phyloP scores from a whole-genome alignment of 2,888 invertebrate genomes.

The Eupithecia tripunctaria region DNA sequence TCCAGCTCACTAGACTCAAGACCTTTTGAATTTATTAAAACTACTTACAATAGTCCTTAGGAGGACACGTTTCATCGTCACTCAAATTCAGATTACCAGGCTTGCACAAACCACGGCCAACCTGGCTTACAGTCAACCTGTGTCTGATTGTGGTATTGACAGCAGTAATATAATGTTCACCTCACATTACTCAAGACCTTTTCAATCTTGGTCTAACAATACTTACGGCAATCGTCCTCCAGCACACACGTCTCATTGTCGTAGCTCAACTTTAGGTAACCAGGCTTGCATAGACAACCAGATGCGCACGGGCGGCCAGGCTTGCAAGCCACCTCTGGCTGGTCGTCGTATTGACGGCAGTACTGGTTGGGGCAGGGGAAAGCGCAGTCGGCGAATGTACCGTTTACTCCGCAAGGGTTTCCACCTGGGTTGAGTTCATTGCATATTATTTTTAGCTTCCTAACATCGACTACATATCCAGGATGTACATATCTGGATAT shows the following conservation, averaged over 20 bases:
- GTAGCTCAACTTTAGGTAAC: constrained; percentile 48
- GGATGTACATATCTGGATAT: too few species aligned
- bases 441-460: not conserved
- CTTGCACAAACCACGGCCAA: constrained; percentile 55
- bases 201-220: not conserved
- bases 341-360: constrained; percentile 54
- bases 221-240: constrained; percentile 36
- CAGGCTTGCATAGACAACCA: constrained; percentile 56
- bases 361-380: constrained; percentile 54
- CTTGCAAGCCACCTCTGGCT: constrained; percentile 47
- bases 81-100: constrained; percentile 49
- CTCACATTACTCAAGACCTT: too few species aligned
- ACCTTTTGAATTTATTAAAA: too few species aligned
- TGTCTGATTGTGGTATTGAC: constrained; percentile 47
- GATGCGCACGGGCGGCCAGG: constrained; percentile 53
- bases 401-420: constrained; percentile 56
- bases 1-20: too few species aligned
- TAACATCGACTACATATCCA: too few species aligned
- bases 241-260: constrained; percentile 53
- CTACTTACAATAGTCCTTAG: too few species aligned
- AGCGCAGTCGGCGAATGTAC: constrained; percentile 51
- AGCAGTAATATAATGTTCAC: too few species aligned
- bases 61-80: constrained; percentile 46
- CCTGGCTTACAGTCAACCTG: constrained; percentile 45
- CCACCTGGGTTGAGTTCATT: constrained; percentile 45